Evolutionary conservation across 1,140 invertebrate genomes (phyloP), one percentile per base, ranked within the genome.

Genomic region (Brachionus sp.): DNA sequence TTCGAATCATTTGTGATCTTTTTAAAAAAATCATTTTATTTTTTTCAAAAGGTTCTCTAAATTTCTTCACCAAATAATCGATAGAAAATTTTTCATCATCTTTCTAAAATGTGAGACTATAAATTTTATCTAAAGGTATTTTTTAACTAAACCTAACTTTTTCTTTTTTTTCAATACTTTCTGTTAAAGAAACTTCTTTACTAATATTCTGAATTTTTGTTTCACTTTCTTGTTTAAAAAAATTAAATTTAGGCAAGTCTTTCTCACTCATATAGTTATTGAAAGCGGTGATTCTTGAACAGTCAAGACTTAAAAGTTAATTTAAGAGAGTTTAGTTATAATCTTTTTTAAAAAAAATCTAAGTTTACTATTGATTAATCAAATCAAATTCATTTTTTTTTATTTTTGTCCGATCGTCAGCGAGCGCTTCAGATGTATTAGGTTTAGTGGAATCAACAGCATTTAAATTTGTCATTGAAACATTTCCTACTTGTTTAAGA

Each of bases 301-400:
- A 19, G 35, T 70, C 66, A 19, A 70, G 16, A 9, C 66, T 70
- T 39, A 70, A 39, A 39, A 16, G 50, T 16, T 57, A 57, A 57
- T 57, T 57, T 57, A 16, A n/a, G 23, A 57, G n/a, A n/a, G n/a
- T n/a, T n/a, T n/a, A n/a, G n/a, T n/a, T 2, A 16, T 57, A 12
- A 16, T 57, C 23, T 46, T 46, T 46, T n/a, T 46, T 2, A 46
- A 46, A 16, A 57, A 57, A n/a, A 2, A 29, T 29, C 3, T 29
- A 29, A 29, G 29, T 29, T 70, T 70, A 70, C 66, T 70, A 70
- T 70, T 70, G 33, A 39, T 70, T 70, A 16, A 70, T 37, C n/a
- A 70, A 10, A 70, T 70, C 66, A 16, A 70, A 37, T 70, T 70
- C 66, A 7, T 9, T 16, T 70, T 70, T 70, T 70, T 70, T 70